Evolutionary conservation across 2,888 invertebrate genomes (phyloP).

Genomic region (Cataglyphis livida): DNA sequence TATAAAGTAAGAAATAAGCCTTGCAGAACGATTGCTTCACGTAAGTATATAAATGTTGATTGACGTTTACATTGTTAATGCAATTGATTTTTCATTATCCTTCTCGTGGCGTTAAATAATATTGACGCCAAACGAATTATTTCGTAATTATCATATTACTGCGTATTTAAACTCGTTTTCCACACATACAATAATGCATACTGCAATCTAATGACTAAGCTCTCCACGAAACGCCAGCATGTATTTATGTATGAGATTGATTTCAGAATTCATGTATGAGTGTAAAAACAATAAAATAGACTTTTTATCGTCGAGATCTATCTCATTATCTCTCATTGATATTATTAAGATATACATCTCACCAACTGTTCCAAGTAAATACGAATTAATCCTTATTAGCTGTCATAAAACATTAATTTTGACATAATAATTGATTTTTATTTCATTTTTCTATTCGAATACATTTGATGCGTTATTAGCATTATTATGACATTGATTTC

Average conservation of each 20-base stretch:
- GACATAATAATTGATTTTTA: conserved; percentile 28
- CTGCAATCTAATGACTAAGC: conserved; percentile 36
- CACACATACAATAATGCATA: not conserved
- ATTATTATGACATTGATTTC: conserved; percentile 27
- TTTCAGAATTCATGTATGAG: conserved; percentile 32
- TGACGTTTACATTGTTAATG: not conserved
- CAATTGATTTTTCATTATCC: conserved; percentile 26
- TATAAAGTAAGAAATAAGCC: not conserved
- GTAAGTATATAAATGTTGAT: conserved; percentile 7
- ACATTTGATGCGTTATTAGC: not conserved
- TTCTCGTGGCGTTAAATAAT: not conserved
- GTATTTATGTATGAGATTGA: conserved; percentile 35
- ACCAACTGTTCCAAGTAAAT: conserved; percentile 6
- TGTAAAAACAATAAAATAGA: conserved; percentile 4
- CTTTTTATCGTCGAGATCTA: conserved; percentile 30
- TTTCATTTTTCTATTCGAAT: not conserved
- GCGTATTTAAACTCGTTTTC: conserved; percentile 28
- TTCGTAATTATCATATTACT: conserved; percentile 39
- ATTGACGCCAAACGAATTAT: conserved; percentile 17
- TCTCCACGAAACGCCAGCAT: conserved; percentile 3
- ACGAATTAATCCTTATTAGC: conserved; percentile 30
- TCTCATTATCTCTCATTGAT: not conserved
- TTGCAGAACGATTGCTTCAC: not conserved
- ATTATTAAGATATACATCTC: not conserved
- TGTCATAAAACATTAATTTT: conserved; percentile 26